phyloP scores from a whole-genome alignment of 2,113 vertebrate species.

The Lepisosteus oculatus region DNA sequence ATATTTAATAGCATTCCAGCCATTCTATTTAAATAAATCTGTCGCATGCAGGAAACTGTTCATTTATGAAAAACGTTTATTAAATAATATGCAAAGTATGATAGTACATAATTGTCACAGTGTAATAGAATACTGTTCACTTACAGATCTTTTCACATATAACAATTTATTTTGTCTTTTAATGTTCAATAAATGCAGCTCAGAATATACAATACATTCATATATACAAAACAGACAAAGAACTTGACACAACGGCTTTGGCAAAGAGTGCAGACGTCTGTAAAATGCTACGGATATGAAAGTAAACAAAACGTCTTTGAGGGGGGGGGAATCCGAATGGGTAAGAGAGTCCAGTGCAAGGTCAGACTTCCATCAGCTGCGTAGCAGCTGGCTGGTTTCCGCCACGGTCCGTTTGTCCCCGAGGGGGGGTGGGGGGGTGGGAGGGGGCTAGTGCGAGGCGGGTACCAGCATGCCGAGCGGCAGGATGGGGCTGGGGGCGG shows the following conservation, averaged over 20 bases:
- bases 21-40: too few relatives aligned
- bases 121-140: constrained; percentile 62
- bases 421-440: constrained; percentile 20
- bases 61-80: constrained; percentile 64
- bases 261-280: constrained; percentile 63
- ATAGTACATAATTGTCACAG: constrained; percentile 70
- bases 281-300: constrained; percentile 54
- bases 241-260: constrained; percentile 64
- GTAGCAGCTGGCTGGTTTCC: constrained; percentile 66
- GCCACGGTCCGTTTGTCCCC: constrained; percentile 35
- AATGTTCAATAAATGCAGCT: constrained; percentile 61
- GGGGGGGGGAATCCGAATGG: constrained; percentile 30
- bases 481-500: constrained; percentile 38
- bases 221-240: constrained; percentile 56
- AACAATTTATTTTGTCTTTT: constrained; percentile 38
- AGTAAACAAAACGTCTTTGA: constrained; percentile 57
- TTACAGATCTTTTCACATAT: constrained; percentile 55
- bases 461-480: constrained; percentile 63
- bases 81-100: constrained; percentile 65
- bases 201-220: constrained; percentile 66
- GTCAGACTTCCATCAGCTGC: constrained; percentile 53
- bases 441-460: constrained; percentile 44
- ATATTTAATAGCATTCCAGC: too few relatives aligned
- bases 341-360: constrained; percentile 67
- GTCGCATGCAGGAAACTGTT: background rate